A percentile compares a stretch with the other conserved stretches of the same genome.
These are phyloP conservation scores for Caenorhabditis virilis DNA, from an alignment of 2,888 invertebrate genomes.

Conservation along the genomic window DNA sequence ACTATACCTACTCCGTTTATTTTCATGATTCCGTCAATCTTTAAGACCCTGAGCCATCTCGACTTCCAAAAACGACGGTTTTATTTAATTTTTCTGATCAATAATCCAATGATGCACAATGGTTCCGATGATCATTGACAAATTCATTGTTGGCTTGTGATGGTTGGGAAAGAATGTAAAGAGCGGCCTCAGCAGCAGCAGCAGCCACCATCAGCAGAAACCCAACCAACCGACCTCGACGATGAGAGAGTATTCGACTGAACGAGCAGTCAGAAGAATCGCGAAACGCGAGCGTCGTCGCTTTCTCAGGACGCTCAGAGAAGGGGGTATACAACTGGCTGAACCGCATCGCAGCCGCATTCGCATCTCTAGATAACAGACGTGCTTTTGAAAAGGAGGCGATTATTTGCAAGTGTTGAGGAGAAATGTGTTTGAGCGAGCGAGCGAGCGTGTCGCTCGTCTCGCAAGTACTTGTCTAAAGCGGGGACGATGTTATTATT, in stretches of 20 bases:
- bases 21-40: too few species aligned
- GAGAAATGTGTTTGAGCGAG: too few species aligned
- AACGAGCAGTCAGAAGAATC: background rate
- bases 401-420: too few species aligned
- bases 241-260: slow-evolving; percentile 27
- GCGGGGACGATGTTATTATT: too few species aligned
- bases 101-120: too few species aligned
- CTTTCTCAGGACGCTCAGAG: background rate
- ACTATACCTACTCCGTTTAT: too few species aligned
- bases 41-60: too few species aligned
- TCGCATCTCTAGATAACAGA: slow-evolving; percentile 3
- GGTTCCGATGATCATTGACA: background rate
- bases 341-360: slow-evolving; percentile 2
- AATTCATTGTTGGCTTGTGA: background rate
- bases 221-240: slow-evolving; percentile 30
- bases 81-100: too few species aligned
- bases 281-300: slow-evolving; percentile 24
- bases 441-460: slow-evolving; percentile 20
- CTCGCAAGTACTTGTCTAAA: too few species aligned
- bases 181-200: background rate
- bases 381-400: too few species aligned
- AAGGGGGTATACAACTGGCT: background rate
- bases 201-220: background rate
- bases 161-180: too few species aligned
- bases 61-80: too few species aligned